Evolutionary conservation across 2,888 invertebrate species (phyloP).

Genomic region (Xylophagus ater): DNA sequence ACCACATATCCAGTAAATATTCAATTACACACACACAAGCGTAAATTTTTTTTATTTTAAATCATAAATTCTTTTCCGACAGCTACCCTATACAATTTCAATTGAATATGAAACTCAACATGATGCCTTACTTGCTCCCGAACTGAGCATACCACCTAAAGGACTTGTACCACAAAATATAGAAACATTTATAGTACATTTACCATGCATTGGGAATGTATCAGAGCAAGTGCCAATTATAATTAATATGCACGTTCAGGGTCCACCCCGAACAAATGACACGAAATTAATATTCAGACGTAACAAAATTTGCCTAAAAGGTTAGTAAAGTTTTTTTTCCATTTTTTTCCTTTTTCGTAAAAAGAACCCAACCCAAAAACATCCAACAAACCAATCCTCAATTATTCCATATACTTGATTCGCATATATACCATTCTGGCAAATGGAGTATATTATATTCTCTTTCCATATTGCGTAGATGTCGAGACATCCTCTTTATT

Average conservation of each 20-base stretch:
- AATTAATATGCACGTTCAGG: conserved; percentile 70
- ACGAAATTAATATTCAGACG: conserved; percentile 66
- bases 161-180: conserved; percentile 68
- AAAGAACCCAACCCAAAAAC: too few relatives aligned
- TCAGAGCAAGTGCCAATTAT: conserved; percentile 73
- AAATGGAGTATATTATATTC: too few relatives aligned
- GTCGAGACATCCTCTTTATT: too few relatives aligned
- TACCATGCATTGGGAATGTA: conserved; percentile 72
- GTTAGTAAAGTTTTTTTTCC: too few relatives aligned
- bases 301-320: conserved; percentile 79
- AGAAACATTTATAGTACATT: conserved; percentile 64
- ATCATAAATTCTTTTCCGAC: conserved; percentile 35
- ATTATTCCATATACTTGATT: too few relatives aligned
- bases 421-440: too few relatives aligned
- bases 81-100: conserved; percentile 68
- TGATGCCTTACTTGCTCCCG: conserved; percentile 65
- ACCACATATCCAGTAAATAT: conserved; percentile 60
- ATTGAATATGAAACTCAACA: conserved; percentile 61
- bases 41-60: too few relatives aligned
- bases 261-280: conserved; percentile 59
- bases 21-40: too few relatives aligned
- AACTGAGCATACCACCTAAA: conserved; percentile 69
- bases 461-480: too few relatives aligned
- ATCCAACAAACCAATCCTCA: too few relatives aligned
- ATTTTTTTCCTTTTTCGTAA: neutral